A percentile compares a stretch with the other conserved stretches of the same genome.
Evolutionary conservation across 2,888 invertebrate genomes (phyloP).

Genomic region (Nemurella pictetii): DNA sequence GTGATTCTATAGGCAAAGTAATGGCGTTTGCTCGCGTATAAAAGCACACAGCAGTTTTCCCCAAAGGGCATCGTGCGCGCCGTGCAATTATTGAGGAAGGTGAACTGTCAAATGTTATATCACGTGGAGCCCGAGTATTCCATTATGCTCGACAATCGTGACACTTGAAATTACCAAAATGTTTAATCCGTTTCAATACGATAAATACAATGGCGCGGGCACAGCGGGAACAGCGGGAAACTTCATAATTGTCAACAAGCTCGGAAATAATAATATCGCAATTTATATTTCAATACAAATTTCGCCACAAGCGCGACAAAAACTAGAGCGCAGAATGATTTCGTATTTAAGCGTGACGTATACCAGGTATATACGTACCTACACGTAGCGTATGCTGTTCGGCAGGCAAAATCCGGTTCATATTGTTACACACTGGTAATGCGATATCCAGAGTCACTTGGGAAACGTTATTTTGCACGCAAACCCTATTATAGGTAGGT

Average conservation of each 20-base stretch:
- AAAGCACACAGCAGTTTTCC: neutral
- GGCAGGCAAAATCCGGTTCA: neutral
- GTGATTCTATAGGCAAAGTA: slow-evolving; percentile 21
- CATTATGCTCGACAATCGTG: neutral
- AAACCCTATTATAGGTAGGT: neutral
- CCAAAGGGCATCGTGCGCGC: neutral
- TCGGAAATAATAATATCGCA: neutral
- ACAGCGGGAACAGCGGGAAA: neutral
- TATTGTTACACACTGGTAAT: neutral
- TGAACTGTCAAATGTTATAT: neutral
- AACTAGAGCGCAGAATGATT: neutral
- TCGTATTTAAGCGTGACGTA: too few relatives aligned
- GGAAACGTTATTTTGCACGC: neutral
- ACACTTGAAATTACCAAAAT: neutral
- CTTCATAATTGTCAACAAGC: neutral
- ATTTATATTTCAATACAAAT: neutral
- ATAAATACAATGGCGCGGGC: neutral
- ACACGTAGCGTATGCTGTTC: neutral
- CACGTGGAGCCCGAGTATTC: neutral
- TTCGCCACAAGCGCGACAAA: neutral
- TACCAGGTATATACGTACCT: too few relatives aligned
- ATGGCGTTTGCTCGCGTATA: neutral
- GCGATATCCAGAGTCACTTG: neutral
- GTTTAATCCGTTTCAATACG: neutral
- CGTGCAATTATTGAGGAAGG: neutral